Evolutionary conservation across 2,797 vertebrate species (phyloP).

Genomic region (Leuciscus waleckii): DNA sequence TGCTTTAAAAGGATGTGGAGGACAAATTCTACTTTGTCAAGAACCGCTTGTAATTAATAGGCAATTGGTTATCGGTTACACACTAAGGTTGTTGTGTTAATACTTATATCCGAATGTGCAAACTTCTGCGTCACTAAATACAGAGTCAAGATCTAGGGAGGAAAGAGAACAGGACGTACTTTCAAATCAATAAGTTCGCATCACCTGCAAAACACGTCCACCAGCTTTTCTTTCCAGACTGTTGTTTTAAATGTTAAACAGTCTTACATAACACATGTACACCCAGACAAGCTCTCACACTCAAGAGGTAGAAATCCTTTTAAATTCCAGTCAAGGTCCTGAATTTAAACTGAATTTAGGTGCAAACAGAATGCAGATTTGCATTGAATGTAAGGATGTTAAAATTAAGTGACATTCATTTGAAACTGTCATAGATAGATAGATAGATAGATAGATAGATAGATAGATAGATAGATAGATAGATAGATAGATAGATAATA

Average conservation of each 20-base stretch:
- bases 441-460: neutral
- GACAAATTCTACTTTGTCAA: conserved; percentile 29
- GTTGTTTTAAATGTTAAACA: neutral
- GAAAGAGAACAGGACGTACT: neutral
- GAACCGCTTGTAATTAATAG: conserved; percentile 34
- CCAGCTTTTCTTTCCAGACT: neutral
- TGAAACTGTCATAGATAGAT: neutral
- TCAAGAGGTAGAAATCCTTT: neutral
- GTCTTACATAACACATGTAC: neutral
- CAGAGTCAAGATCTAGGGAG: neutral
- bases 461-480: neutral
- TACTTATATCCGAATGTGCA: conserved; percentile 3
- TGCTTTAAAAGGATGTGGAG: neutral
- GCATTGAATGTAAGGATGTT: neutral
- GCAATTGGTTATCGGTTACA: conserved; percentile 2
- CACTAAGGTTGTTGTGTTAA: conserved; percentile 7
- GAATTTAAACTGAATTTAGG: neutral
- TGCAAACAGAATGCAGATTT: neutral
- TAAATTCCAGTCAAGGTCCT: neutral
- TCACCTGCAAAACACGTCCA: neutral
- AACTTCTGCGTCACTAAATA: neutral
- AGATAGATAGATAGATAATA: too few relatives aligned
- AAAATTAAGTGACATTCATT: neutral
- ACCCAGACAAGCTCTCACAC: neutral
- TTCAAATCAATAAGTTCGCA: neutral